phyloP scores from a whole-genome alignment of 1,140 invertebrate species.

The Drosophila auraria region DNA sequence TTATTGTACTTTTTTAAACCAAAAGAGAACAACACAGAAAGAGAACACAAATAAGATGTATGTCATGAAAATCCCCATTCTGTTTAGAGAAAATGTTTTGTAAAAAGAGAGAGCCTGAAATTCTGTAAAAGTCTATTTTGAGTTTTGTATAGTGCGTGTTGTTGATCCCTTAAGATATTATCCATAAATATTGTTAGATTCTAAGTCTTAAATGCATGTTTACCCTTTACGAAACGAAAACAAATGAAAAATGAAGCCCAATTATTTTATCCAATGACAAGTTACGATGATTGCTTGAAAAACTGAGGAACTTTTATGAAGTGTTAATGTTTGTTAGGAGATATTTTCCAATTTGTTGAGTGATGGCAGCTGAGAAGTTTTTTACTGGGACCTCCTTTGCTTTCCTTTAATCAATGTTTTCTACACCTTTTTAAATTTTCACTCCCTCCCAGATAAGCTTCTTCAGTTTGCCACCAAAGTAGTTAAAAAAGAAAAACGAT shows the following conservation, averaged over 20 bases:
- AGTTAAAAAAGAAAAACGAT: constrained; percentile 53
- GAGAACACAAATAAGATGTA: constrained; percentile 39
- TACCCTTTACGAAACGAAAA: constrained; percentile 14
- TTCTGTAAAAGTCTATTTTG: constrained; percentile 28
- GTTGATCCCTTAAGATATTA: constrained; percentile 68
- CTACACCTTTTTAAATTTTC: background rate
- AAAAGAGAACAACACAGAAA: constrained; percentile 59
- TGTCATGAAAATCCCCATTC: constrained; percentile 30
- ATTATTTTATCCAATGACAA: constrained; percentile 42
- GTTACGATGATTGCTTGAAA: constrained; percentile 25
- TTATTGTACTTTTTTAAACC: constrained; percentile 72
- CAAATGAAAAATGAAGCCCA: constrained; percentile 32
- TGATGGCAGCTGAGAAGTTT: constrained; percentile 26
- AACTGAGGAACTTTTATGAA: constrained; percentile 20
- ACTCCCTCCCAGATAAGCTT: background rate
- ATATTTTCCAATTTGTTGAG: constrained; percentile 24
- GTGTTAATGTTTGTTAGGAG: constrained; percentile 25
- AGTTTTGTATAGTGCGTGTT: constrained; percentile 65
- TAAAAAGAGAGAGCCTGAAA: constrained; percentile 30
- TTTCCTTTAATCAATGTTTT: background rate
- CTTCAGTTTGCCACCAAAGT: constrained; percentile 28
- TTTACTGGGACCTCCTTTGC: background rate
- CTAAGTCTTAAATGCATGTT: constrained; percentile 43
- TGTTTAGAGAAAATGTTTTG: constrained; percentile 31
- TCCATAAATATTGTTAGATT: constrained; percentile 53